Base-by-base conservation (phyloP, 2,888 invertebrate genomes). In the Coecobrya sp. region DNA sequence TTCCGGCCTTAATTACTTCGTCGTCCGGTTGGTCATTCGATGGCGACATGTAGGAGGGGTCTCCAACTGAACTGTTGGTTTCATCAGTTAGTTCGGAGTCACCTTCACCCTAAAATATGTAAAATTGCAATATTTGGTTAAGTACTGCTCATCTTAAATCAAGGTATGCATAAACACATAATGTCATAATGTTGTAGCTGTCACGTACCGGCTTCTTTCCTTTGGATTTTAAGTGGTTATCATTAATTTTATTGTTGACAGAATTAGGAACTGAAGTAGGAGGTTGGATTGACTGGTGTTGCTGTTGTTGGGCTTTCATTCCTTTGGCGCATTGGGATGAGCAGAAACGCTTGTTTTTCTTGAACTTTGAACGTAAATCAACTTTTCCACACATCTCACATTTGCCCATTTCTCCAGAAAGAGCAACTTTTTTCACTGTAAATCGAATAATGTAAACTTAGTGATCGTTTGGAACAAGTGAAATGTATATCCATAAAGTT, bases 361-460 rank as follows among this genome's bases (percentile, higher is more conserved):
- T 97, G 95, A 98, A 97, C 95, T 97, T 97, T 1, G 96, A 95
- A 91, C 96, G 96, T 76, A 96, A 96, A 95, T 97, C 97, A 22
- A 96, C 95, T 94, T 97, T 97, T 49, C 97, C 97, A 95, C 98
- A 98, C 93, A 97, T 96, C 95, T 98, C 98, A 95, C 98, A 98
- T 94, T 97, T 97, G 0, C 96, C 96, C 94, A 96, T 95, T 86
- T 97, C 97, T 84, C 96, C 96, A 73, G 87, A 93, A 70, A 95
- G 90, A 27, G 96, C 95, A 86, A 95, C 95, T 95, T 96, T 97
- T 95, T 97, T 97, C 89, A 96, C 97, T 97, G 95, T 3, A 93
- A 95, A 87, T 25, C 81, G 16, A 73, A 45, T 1, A 79, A 62
- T 65, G n/a, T n/a, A n/a, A n/a, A n/a, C n/a, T n/a, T n/a, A n/a